These are phyloP conservation scores for Sesamia inferens DNA, from an alignment of 2,888 invertebrate genomes.

Conservation along the genomic window DNA sequence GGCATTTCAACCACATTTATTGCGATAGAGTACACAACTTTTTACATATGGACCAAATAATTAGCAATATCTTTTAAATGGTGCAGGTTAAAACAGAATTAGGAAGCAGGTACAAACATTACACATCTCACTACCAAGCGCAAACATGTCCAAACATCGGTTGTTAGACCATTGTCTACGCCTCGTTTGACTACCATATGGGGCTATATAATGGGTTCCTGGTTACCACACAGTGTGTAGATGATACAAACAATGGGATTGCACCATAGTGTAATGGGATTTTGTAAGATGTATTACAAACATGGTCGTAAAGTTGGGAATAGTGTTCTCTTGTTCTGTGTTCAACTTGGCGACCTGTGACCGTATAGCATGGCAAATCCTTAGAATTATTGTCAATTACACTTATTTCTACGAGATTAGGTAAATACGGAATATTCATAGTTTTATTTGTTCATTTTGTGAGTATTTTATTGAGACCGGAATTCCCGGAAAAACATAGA, in stretches of 20 bases:
- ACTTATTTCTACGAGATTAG: not conserved
- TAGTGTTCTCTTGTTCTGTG: too few relatives aligned
- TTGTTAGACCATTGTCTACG: slow-evolving; percentile 57
- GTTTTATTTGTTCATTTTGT: not conserved
- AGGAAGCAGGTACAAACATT: not conserved
- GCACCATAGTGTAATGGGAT: slow-evolving; percentile 26
- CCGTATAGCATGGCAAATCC: not conserved
- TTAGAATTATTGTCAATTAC: not conserved
- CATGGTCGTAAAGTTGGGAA: not conserved
- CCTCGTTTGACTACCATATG: slow-evolving; percentile 58
- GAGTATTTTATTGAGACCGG: too few relatives aligned
- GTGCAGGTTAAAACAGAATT: not conserved
- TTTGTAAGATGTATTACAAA: slow-evolving; percentile 33
- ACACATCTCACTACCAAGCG: slow-evolving; percentile 4
- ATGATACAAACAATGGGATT: slow-evolving; percentile 40
- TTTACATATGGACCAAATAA: too few relatives aligned
- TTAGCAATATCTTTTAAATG: too few relatives aligned
- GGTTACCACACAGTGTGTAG: slow-evolving; percentile 49
- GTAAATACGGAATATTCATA: not conserved
- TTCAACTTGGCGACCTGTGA: too few relatives aligned
- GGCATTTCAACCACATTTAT: too few relatives aligned
- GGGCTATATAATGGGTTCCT: slow-evolving; percentile 67
- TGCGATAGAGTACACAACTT: too few relatives aligned
- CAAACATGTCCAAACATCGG: slow-evolving; percentile 36
- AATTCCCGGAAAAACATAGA: too few relatives aligned